Evolutionary conservation across 2,888 invertebrate genomes (phyloP).

Genomic region (Rhingia rostrata): DNA sequence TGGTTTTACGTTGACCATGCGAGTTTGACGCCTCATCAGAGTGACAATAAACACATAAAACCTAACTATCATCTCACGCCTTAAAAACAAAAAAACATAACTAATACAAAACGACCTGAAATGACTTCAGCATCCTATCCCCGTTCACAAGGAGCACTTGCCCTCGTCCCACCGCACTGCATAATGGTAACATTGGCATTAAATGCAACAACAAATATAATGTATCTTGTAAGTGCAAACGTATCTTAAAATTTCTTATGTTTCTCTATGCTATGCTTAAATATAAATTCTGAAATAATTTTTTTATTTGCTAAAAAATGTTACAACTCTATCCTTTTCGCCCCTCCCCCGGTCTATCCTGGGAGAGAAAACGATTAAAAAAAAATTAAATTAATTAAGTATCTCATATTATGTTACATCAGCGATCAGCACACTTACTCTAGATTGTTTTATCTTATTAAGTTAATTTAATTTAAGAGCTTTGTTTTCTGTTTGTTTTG

Average conservation of each 20-base stretch:
- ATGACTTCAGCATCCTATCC: not conserved
- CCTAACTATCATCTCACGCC: too few species aligned
- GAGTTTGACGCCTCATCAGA: too few species aligned
- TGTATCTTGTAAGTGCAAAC: slow-evolving; percentile 54
- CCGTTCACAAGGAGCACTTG: not conserved
- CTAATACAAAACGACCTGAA: not conserved
- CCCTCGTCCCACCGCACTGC: not conserved
- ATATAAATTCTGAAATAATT: slow-evolving; percentile 53
- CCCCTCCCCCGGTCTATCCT: not conserved
- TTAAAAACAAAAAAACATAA: not conserved
- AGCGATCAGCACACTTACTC: slow-evolving; percentile 7
- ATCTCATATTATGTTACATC: slow-evolving; percentile 21
- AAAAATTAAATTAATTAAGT: not conserved
- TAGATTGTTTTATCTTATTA: slow-evolving; percentile 17
- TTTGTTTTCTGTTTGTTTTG: not conserved
- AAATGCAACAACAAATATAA: slow-evolving; percentile 69
- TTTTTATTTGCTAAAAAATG: slow-evolving; percentile 50
- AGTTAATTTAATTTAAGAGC: slow-evolving; percentile 1
- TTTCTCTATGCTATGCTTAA: slow-evolving; percentile 50
- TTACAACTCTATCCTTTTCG: slow-evolving; percentile 32
- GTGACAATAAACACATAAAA: too few species aligned
- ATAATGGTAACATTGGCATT: slow-evolving; percentile 51
- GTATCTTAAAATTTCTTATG: slow-evolving; percentile 51
- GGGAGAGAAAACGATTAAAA: slow-evolving; percentile 5
- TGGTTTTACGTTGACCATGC: too few species aligned